Percentiles rank a stretch among this genome's conserved stretches.
These are phyloP conservation scores for Eurystomus glaucurus DNA, from an alignment of 2,797 vertebrate species.

Conservation along the genomic window DNA sequence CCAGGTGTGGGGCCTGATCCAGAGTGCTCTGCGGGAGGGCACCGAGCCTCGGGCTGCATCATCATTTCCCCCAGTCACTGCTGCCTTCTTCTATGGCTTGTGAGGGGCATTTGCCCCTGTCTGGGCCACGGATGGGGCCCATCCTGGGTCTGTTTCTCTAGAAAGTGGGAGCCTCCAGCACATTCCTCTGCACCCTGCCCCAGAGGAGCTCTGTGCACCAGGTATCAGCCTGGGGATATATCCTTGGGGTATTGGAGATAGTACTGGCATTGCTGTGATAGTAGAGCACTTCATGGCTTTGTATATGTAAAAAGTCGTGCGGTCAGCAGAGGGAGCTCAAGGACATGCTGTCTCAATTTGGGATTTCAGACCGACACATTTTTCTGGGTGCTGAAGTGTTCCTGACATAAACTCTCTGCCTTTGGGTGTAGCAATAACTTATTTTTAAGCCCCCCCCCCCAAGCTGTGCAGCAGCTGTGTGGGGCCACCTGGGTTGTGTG, in stretches of 20 bases:
- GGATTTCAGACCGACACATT: not conserved
- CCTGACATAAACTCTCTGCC: slow-evolving; percentile 3
- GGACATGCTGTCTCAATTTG: not conserved
- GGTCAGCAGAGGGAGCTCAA: slow-evolving; percentile 66
- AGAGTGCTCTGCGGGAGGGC: not conserved
- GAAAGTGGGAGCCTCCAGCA: not conserved
- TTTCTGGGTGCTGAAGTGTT: slow-evolving; percentile 39
- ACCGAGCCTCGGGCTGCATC: fast-evolving
- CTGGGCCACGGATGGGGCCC: fast-evolving
- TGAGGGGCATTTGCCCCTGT: not conserved
- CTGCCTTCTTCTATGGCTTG: fast-evolving
- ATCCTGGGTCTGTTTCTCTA: not conserved
- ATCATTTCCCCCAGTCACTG: fast-evolving
- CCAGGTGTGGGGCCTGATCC: not conserved
- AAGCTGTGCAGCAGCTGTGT: not conserved
- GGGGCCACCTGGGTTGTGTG: not conserved
- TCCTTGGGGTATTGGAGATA: not conserved
- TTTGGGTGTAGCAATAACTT: not conserved
- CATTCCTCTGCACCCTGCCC: not conserved
- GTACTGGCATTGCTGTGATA: fast-evolving
- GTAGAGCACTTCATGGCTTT: fast-evolving
- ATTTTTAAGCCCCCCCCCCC: not conserved
- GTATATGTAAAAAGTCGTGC: not conserved
- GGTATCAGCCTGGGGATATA: not conserved
- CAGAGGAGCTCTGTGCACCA: not conserved